A percentile compares a stretch with the other conserved stretches of the same genome.
phyloP scores from a whole-genome alignment of 2,888 invertebrate genomes.

The Lasioglossum villosulum region DNA sequence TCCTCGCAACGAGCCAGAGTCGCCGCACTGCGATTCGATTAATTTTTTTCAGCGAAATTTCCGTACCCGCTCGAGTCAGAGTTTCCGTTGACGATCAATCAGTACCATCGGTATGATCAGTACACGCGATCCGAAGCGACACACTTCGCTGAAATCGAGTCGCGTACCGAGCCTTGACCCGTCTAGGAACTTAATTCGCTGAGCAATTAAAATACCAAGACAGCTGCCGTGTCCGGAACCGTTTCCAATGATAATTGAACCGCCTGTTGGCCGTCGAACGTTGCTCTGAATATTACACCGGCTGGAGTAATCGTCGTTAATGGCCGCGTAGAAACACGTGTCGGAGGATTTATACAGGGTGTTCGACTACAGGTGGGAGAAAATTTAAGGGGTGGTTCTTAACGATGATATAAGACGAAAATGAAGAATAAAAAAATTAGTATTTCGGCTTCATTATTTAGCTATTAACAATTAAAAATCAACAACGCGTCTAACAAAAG shows the following conservation, averaged over 20 bases:
- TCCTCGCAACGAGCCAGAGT: slow-evolving; percentile 30
- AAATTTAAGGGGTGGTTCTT: too few relatives aligned
- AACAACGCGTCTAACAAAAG: too few relatives aligned
- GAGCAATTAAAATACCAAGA: slow-evolving; percentile 23
- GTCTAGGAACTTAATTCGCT: slow-evolving; percentile 26
- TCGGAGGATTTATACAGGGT: background rate
- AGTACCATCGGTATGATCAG: too few relatives aligned
- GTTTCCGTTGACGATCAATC: too few relatives aligned
- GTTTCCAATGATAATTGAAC: background rate
- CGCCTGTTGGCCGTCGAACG: background rate
- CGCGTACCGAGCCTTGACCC: slow-evolving; percentile 29
- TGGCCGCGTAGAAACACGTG: background rate
- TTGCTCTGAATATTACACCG: background rate
- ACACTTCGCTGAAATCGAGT: background rate
- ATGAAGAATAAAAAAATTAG: too few relatives aligned
- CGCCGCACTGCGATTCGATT: slow-evolving; percentile 10
- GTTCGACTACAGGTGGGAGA: too few relatives aligned
- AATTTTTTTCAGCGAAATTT: background rate
- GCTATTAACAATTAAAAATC: too few relatives aligned
- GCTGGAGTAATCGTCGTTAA: background rate
- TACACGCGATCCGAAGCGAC: background rate
- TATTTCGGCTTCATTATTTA: too few relatives aligned
- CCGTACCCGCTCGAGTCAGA: background rate
- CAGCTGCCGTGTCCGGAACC: slow-evolving; percentile 12
- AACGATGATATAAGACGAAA: too few relatives aligned